Evolutionary conservation across 1,140 invertebrate species (phyloP).

Genomic region (Hydropsyche tenuis): DNA sequence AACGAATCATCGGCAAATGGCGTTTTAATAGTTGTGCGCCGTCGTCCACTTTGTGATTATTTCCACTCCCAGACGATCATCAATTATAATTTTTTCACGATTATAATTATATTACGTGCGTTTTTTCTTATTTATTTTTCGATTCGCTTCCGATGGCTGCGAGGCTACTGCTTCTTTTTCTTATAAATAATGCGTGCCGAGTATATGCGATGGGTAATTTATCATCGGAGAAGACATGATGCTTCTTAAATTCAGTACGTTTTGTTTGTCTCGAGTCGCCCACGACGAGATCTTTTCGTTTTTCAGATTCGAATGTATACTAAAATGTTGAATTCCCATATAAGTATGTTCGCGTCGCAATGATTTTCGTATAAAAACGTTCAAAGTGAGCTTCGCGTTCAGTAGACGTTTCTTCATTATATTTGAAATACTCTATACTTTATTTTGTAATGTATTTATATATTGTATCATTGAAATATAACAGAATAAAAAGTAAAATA

Average conservation of each 20-base stretch:
- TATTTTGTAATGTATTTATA: too few relatives aligned
- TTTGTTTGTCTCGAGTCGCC: constrained; percentile 27
- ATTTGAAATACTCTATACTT: too few relatives aligned
- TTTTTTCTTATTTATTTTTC: neutral
- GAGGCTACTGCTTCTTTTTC: constrained; percentile 6
- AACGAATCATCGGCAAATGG: constrained; percentile 19
- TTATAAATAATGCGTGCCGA: constrained; percentile 38
- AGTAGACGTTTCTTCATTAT: too few relatives aligned
- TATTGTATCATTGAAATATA: too few relatives aligned
- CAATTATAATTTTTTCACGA: constrained; percentile 25
- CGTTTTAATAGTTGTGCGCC: constrained; percentile 33
- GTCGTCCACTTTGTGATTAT: constrained; percentile 25
- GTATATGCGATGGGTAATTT: constrained; percentile 31
- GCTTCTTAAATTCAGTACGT: constrained; percentile 40
- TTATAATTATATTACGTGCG: constrained; percentile 22
- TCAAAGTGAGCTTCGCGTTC: too few relatives aligned
- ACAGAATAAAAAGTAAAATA: too few relatives aligned
- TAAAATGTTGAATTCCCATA: too few relatives aligned
- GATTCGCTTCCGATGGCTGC: neutral
- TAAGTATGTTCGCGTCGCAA: too few relatives aligned
- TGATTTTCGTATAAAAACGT: too few relatives aligned
- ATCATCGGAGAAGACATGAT: constrained; percentile 39
- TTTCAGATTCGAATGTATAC: neutral
- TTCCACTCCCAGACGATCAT: constrained; percentile 5
- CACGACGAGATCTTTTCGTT: neutral